These are phyloP conservation scores for Virgularia gustaviana DNA, from an alignment of 92 coral and sea anemone species.

Conservation along the genomic window DNA sequence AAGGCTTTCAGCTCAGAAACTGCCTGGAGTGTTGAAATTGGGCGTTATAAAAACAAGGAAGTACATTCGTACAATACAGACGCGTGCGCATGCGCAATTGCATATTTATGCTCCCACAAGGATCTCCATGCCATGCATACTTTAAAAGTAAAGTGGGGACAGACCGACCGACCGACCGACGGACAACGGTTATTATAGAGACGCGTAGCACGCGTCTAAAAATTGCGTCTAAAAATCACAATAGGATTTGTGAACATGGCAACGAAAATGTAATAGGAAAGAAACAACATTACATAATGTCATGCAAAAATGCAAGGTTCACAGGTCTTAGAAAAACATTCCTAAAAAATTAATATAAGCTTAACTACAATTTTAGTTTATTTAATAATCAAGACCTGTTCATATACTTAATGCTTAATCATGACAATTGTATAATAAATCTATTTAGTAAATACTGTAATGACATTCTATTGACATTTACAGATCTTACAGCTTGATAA, in stretches of 20 bases:
- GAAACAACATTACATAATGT: not conserved
- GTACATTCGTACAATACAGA: too few relatives aligned
- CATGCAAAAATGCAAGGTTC: not conserved
- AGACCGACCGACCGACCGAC: too few relatives aligned
- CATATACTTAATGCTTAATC: not conserved
- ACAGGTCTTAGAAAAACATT: not conserved
- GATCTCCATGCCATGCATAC: too few relatives aligned
- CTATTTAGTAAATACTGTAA: too few relatives aligned
- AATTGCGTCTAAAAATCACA: too few relatives aligned
- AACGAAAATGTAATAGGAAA: not conserved
- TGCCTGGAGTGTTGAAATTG: not conserved
- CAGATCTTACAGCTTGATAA: too few relatives aligned
- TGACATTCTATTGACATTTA: too few relatives aligned
- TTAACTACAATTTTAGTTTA: not conserved
- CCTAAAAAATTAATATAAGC: not conserved
- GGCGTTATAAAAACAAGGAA: not conserved
- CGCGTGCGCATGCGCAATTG: too few relatives aligned
- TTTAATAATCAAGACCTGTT: not conserved
- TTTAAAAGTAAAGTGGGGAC: too few relatives aligned
- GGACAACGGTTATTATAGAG: too few relatives aligned
- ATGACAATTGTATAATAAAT: too few relatives aligned
- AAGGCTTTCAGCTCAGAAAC: not conserved
- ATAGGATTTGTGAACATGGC: not conserved
- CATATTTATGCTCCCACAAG: not conserved
- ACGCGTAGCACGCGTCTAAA: too few relatives aligned